These are phyloP conservation scores for Ispidina lecontei DNA, from an alignment of 2,797 vertebrate genomes.

Conservation along the genomic window DNA sequence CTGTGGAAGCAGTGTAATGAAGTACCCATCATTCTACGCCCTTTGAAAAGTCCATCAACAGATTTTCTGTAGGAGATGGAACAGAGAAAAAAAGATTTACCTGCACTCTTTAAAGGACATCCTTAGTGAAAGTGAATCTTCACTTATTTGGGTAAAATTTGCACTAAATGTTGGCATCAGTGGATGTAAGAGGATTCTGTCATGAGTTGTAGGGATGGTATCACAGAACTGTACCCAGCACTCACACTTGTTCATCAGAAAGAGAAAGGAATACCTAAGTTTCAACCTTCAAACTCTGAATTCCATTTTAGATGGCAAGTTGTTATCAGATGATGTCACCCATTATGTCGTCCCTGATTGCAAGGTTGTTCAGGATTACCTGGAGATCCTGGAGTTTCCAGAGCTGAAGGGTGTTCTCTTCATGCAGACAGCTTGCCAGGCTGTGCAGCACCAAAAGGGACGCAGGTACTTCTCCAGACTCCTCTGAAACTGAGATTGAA, in stretches of 20 bases:
- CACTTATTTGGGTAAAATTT: neutral
- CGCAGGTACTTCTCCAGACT: constrained; percentile 83
- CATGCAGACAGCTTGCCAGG: constrained; percentile 93
- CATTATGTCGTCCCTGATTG: constrained; percentile 95
- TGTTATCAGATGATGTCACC: constrained; percentile 87
- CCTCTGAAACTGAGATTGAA: neutral
- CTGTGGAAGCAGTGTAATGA: neutral
- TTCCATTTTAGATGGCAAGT: constrained; percentile 85
- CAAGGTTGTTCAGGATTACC: constrained; percentile 89
- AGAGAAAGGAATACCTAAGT: neutral
- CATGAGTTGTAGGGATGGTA: neutral
- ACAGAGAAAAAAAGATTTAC: neutral
- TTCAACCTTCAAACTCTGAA: constrained; percentile 19
- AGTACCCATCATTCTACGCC: neutral
- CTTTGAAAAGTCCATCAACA: neutral
- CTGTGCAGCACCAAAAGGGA: constrained; percentile 89
- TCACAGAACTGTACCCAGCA: neutral
- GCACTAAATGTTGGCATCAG: neutral
- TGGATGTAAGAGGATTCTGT: neutral
- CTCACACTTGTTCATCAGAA: neutral
- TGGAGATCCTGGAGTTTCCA: constrained; percentile 91
- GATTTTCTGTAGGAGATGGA: neutral
- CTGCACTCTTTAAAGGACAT: neutral
- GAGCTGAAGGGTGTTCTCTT: constrained; percentile 91
- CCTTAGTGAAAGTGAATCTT: neutral